Conservation (phyloP, 2,888 invertebrate species). For the Trissoscelio sp. region DNA sequence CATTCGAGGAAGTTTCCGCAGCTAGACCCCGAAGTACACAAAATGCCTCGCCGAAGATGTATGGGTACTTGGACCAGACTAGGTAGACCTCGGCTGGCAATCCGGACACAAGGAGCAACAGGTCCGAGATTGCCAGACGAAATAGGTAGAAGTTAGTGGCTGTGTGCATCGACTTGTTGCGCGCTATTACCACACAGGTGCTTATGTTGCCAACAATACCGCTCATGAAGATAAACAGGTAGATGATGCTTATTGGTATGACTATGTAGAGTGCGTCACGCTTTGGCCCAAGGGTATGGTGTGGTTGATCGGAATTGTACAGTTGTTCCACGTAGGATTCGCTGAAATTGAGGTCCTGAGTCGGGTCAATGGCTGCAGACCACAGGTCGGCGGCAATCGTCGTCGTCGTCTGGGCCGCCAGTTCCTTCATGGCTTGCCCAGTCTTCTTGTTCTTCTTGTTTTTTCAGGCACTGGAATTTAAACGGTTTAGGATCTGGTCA, state of each 20-base stretch:
- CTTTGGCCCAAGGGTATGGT: slow-evolving; percentile 70
- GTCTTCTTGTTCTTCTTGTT: slow-evolving; percentile 2
- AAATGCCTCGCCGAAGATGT: slow-evolving; percentile 85
- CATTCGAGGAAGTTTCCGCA: slow-evolving; percentile 85
- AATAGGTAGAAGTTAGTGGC: slow-evolving; percentile 88
- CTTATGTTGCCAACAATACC: slow-evolving; percentile 86
- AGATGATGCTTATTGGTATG: slow-evolving; percentile 85
- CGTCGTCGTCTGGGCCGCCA: slow-evolving; percentile 12
- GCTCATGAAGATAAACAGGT: slow-evolving; percentile 85
- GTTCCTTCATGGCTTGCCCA: slow-evolving; percentile 3
- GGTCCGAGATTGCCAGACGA: slow-evolving; percentile 87
- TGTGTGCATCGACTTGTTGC: slow-evolving; percentile 87
- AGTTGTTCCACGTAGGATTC: slow-evolving; percentile 13
- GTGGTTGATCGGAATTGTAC: slow-evolving; percentile 22
- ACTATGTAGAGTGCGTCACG: slow-evolving; percentile 83
- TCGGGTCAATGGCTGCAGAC: slow-evolving; percentile 40
- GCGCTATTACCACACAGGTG: slow-evolving; percentile 87
- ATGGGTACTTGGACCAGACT: slow-evolving; percentile 84
- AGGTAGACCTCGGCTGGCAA: slow-evolving; percentile 85
- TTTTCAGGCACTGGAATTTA: slow-evolving; percentile 39
- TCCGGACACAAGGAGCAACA: slow-evolving; percentile 86
- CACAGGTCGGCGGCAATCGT: slow-evolving; percentile 45
- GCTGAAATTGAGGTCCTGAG: slow-evolving; percentile 32
- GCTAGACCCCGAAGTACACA: slow-evolving; percentile 85
- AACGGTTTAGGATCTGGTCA: slow-evolving; percentile 16